Base-by-base conservation (phyloP, 2,888 invertebrate species). In the Temnothorax unifasciatus region DNA sequence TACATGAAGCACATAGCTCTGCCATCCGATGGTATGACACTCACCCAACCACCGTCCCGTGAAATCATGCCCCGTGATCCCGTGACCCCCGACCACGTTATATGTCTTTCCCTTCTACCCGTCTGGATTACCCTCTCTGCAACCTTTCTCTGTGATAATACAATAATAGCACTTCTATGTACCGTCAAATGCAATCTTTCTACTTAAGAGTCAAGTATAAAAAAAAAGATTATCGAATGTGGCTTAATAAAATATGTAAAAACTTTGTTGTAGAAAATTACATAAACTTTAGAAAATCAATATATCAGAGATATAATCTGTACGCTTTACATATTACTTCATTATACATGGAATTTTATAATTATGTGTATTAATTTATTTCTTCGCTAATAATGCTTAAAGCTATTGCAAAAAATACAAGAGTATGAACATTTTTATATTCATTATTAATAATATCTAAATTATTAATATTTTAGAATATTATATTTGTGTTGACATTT, bases 1-100 rank as follows among this genome's bases (percentile, higher is more conserved):
- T 93, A 93, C 92, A 93, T 88, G 92, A 91, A 91, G 90, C 89
- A 84, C 87, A 88, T 86, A 90, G 90, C 89, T 85, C 87, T 85
- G 87, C 88, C 90, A 92, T 92, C 91, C 90, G 90, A 89, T 89
- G 90, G 91, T 92, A 92, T 89, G 94, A 94, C 93, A 92, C 93
- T 93, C 93, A 92, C 90, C 91, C 91, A 92, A 88, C 91, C 92
- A 93, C 87, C 92, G 91, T 93, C 88, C 93, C 93, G 93, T 94
- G 92, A 94, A 94, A 94, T 94, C 93, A 93, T 93, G 92, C 92
- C 88, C 92, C 92, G 91, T 92, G 92, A 92, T 93, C 90, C 91
- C 87, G 82, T 85, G 87, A 90, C 86, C 89, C 87, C 87, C 75
- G 74, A 50, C 84, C 79, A 66, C 54, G 75, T 71, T 69, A 38